Evolutionary conservation across 2,797 vertebrate genomes (phyloP).

Genomic region (Gymnothorax javanicus): DNA sequence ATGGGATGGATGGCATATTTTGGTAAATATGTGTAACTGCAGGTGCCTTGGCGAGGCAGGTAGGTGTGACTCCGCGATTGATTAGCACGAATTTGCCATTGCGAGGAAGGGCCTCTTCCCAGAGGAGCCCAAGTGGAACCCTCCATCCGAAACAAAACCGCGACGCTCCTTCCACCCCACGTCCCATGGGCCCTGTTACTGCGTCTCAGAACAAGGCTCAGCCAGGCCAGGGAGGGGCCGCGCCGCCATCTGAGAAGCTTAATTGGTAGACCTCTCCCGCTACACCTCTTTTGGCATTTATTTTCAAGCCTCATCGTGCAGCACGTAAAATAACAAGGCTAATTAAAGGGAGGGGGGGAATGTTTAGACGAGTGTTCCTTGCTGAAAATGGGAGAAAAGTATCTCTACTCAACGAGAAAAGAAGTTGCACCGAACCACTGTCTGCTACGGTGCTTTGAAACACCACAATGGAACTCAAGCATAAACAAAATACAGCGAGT

Average conservation of each 20-base stretch:
- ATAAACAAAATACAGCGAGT: neutral
- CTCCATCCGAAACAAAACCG: neutral
- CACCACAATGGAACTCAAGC: neutral
- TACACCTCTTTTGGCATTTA: constrained; percentile 75
- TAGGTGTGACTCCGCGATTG: constrained; percentile 12
- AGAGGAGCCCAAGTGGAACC: neutral
- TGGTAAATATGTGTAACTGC: neutral
- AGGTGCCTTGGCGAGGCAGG: neutral
- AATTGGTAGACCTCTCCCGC: constrained; percentile 84
- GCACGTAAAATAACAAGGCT: constrained; percentile 76
- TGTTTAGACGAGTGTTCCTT: constrained; percentile 45
- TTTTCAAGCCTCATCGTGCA: constrained; percentile 75
- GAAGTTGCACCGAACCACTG: neutral
- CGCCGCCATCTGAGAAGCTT: constrained; percentile 80
- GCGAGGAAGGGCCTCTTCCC: neutral
- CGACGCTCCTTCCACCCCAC: neutral
- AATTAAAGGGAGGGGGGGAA: constrained; percentile 77
- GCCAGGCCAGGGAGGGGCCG: constrained; percentile 69
- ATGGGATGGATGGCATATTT: neutral
- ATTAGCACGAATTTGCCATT: neutral
- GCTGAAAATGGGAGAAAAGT: constrained; percentile 3
- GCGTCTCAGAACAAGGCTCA: constrained; percentile 79
- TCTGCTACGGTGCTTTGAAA: neutral
- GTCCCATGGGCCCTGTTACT: constrained; percentile 79
- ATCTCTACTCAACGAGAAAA: neutral